These are phyloP conservation scores for Syrrhaptes paradoxus DNA, from an alignment of 2,113 vertebrate genomes.

Conservation along the genomic window DNA sequence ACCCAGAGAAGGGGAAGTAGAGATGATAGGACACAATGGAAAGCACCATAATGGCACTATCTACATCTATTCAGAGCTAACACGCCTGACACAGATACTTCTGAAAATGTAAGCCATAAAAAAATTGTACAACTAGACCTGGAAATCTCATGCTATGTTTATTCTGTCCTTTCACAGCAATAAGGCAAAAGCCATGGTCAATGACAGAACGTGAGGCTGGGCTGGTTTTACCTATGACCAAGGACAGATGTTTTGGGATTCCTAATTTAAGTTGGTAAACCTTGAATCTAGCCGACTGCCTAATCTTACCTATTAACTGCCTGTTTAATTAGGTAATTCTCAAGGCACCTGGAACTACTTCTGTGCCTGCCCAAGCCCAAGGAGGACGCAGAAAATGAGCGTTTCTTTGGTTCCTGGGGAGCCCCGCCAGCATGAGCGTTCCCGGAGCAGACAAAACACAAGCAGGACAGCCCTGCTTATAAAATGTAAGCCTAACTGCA, in stretches of 20 bases:
- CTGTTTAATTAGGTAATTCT: neutral
- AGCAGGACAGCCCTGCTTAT: neutral
- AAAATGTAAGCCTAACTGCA: accelerated
- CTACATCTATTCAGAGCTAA: neutral
- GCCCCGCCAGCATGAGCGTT: neutral
- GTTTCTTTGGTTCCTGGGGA: neutral
- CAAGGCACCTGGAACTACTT: neutral
- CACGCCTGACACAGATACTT: neutral
- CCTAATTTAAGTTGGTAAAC: neutral
- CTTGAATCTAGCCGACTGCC: neutral
- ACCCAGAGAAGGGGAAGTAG: neutral
- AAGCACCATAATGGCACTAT: neutral
- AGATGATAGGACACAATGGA: neutral
- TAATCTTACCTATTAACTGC: neutral
- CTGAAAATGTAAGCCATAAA: neutral
- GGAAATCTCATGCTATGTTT: neutral
- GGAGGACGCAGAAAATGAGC: neutral
- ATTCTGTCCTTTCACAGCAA: neutral
- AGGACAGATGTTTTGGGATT: neutral
- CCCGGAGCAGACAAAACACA: neutral
- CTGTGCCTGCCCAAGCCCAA: neutral
- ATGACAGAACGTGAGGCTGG: neutral
- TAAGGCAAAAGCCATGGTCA: neutral
- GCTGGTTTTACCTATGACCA: neutral
- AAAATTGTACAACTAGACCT: neutral